phyloP scores from a whole-genome alignment of 2,888 invertebrate species.

The Hyalella azteca region DNA sequence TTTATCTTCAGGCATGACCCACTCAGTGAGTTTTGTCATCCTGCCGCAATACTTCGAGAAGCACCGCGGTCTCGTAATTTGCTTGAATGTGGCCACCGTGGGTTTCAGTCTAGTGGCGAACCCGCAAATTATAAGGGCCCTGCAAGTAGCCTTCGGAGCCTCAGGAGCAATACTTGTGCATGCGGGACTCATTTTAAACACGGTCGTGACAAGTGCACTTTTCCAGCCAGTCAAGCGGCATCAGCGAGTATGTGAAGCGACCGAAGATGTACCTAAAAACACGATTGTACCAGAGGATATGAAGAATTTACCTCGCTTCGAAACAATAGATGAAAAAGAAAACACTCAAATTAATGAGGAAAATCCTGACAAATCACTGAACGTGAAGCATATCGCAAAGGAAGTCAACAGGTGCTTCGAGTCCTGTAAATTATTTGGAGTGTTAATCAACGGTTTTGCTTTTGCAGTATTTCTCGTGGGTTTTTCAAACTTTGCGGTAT shows the following conservation, averaged over 20 bases:
- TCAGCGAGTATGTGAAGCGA: neutral
- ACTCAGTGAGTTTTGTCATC: slow-evolving; percentile 41
- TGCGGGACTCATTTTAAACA: slow-evolving; percentile 41
- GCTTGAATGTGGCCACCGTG: slow-evolving; percentile 42
- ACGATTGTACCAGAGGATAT: too few relatives aligned
- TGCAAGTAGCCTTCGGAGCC: slow-evolving; percentile 43
- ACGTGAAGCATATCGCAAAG: neutral
- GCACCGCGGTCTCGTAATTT: slow-evolving; percentile 46
- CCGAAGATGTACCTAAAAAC: too few relatives aligned
- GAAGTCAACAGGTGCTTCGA: neutral
- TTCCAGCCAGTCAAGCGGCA: slow-evolving; percentile 51
- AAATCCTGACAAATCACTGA: too few relatives aligned
- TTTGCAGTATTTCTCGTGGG: neutral
- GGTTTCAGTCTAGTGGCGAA: slow-evolving; percentile 41
- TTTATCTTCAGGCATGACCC: slow-evolving; percentile 4
- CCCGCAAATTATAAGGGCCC: slow-evolving; percentile 38
- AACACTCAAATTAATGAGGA: neutral
- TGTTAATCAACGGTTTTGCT: neutral
- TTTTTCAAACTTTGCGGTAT: slow-evolving; percentile 2
- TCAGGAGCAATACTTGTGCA: slow-evolving; percentile 50
- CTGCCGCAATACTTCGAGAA: slow-evolving; percentile 47
- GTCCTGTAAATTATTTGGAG: slow-evolving; percentile 8
- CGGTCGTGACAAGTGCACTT: slow-evolving; percentile 40
- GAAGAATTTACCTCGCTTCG: neutral
- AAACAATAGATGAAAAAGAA: neutral